Evolutionary conservation across 2,113 vertebrate species (phyloP).

Genomic region (Heterotis niloticus): DNA sequence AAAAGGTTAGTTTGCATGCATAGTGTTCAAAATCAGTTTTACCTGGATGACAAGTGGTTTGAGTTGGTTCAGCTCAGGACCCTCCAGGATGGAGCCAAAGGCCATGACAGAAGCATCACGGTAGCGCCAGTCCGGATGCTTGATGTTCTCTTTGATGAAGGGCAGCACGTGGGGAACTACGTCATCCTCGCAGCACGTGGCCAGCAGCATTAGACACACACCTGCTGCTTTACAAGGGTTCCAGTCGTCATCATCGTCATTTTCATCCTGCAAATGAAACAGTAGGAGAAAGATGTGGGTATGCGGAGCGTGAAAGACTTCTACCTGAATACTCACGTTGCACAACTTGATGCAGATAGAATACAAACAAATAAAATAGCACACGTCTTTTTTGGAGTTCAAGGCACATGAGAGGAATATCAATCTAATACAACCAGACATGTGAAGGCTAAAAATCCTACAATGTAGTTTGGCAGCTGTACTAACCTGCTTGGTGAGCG

Average conservation of each 20-base stretch:
- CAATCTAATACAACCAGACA: neutral
- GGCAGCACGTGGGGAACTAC: conserved; percentile 94
- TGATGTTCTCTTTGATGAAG: conserved; percentile 97
- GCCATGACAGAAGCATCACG: conserved; percentile 97
- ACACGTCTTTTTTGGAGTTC: neutral
- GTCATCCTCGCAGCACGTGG: conserved; percentile 96
- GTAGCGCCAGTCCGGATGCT: conserved; percentile 89
- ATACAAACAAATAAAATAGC: too few species aligned
- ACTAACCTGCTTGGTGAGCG: conserved; percentile 90
- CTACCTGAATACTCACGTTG: neutral
- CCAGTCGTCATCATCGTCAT: conserved; percentile 95
- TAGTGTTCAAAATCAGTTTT: too few species aligned
- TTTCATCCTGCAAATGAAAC: conserved; percentile 78
- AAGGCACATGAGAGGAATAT: neutral
- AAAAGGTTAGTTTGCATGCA: neutral
- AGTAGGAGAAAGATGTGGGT: neutral
- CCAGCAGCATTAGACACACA: conserved; percentile 94
- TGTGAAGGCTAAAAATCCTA: neutral
- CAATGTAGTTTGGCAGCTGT: neutral
- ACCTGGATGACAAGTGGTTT: conserved; percentile 95
- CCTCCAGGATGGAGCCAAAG: conserved; percentile 93
- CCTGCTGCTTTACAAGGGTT: conserved; percentile 95
- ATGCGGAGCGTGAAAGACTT: neutral
- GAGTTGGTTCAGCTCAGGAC: conserved; percentile 90
- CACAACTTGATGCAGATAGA: neutral